Percentiles rank a stretch among this genome's conserved stretches.
Conservation (phyloP, 2,113 vertebrate species). For the Numida meleagris region DNA sequence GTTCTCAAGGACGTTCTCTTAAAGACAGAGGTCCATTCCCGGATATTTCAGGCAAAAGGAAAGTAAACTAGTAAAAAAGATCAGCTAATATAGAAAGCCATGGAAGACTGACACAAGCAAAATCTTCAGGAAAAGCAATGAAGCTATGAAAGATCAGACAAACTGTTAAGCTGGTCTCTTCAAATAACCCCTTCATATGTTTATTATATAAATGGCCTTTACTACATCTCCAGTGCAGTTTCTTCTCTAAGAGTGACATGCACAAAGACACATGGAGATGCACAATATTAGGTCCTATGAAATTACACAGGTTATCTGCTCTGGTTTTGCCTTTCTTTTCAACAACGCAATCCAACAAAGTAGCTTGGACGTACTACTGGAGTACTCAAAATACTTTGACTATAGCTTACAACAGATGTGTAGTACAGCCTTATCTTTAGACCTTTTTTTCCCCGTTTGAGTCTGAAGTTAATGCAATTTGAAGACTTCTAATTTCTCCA, state of each 20-base stretch:
- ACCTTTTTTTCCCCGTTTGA: background rate
- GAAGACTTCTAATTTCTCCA: background rate
- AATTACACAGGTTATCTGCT: background rate
- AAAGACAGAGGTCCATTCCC: background rate
- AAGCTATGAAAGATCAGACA: background rate
- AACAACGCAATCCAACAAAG: background rate
- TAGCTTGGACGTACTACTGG: background rate
- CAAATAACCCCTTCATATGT: background rate
- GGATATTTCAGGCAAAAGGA: background rate
- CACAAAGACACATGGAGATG: background rate
- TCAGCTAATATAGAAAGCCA: background rate
- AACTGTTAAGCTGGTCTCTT: background rate
- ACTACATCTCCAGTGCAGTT: background rate
- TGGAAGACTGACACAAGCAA: background rate
- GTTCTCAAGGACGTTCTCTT: background rate
- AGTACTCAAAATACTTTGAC: background rate
- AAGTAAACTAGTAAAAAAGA: background rate
- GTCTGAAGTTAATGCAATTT: background rate
- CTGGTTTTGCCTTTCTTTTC: background rate
- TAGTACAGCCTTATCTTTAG: background rate
- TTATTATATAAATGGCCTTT: background rate
- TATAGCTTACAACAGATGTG: background rate
- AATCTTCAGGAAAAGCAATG: background rate
- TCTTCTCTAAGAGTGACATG: no score
- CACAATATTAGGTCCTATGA: background rate